These are phyloP conservation scores for Tinamus guttatus DNA, from an alignment of 2,113 vertebrate genomes.

Conservation along the genomic window DNA sequence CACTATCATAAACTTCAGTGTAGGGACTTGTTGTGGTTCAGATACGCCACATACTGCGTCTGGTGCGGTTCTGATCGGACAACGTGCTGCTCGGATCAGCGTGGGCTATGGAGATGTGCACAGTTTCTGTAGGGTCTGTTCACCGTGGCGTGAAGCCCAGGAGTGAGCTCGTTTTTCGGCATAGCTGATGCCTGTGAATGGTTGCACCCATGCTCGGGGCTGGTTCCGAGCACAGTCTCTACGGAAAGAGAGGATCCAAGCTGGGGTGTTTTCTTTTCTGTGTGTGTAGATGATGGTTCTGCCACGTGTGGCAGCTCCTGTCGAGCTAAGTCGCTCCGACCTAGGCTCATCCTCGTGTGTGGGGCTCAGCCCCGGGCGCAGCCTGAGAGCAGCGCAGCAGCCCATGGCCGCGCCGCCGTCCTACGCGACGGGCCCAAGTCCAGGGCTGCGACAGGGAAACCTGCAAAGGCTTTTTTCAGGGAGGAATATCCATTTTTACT, in stretches of 20 bases:
- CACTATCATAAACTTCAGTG: neutral
- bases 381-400: fast-evolving
- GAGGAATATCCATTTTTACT: neutral
- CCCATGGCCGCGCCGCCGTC: neutral
- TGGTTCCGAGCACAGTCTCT: neutral
- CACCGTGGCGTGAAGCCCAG: neutral
- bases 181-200: neutral
- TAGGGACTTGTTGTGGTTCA: neutral
- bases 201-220: neutral
- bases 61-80: neutral
- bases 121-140: neutral
- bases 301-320: neutral
- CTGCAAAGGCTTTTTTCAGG: neutral
- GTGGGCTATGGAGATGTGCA: neutral
- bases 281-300: neutral
- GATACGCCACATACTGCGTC: neutral
- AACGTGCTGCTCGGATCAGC: fast-evolving
- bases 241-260: neutral
- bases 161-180: neutral
- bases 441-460: neutral
- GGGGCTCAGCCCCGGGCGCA: neutral
- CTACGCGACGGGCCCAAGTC: neutral
- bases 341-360: neutral
- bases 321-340: neutral
- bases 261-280: neutral